Evolutionary conservation across 2,113 vertebrate species (phyloP), one percentile per base, ranked within the genome.

Genomic region (Silurus meridionalis): DNA sequence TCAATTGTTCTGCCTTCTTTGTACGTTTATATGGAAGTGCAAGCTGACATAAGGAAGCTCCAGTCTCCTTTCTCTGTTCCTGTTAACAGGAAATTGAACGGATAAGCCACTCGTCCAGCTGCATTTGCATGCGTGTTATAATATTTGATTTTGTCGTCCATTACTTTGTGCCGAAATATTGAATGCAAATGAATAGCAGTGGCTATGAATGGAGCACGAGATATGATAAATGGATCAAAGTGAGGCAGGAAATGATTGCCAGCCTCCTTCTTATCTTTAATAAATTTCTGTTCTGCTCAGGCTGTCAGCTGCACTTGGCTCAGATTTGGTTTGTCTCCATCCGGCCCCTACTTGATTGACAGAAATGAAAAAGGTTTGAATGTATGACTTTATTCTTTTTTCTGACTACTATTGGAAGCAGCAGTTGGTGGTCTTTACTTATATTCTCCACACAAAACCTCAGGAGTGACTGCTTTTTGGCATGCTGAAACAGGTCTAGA

Each of bases 351-450:
- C 23, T 15, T 93, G 94, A 94, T 83, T 92, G 92, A 93, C 93
- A 88, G 91, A 80, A 81, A 87, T 77, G 75, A 87, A 93, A 93
- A 92, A 91, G 92, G 92, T 93, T 93, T 87, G 91, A 94, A 93
- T 88, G 71, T 66, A 85, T 85, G 86, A 89, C 90, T 91, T 91
- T 28, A 57, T 91, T 92, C 84, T 90, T 88, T 90, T 82, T 82
- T 63, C 74, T 75, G 90, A 74, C 82, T 91, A 88, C 88, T 82
- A 52, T 91, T 85, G 90, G 87, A 88, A 92, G 88, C 83, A 86
- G 58, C 86, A 88, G 79, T 88, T 77, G 87, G 86, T 60, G 63
- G 86, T 53, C 81, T 83, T 83, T 37, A 52, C n/a, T 57, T 81
- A 72, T 81, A 84, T 63, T 72, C 85, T 78, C 17, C 75, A 80